Percentiles rank a stretch among this genome's conserved stretches.
Evolutionary conservation across 1,140 invertebrate species (phyloP).

Genomic region (Orius insidiosus): DNA sequence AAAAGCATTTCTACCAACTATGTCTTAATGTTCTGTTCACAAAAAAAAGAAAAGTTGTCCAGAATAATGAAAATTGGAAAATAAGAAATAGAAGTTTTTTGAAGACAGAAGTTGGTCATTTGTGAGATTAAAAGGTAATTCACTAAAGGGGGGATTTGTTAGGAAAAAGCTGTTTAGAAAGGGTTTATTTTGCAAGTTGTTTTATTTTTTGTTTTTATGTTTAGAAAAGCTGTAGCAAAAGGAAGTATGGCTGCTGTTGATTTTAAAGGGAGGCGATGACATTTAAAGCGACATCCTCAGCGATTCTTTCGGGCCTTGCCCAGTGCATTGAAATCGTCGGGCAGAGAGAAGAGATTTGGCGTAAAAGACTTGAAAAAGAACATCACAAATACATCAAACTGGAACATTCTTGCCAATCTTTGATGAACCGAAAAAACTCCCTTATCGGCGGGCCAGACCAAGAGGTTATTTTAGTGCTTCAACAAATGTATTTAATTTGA

Average conservation of each 20-base stretch:
- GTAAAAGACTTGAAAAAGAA: conserved; percentile 67
- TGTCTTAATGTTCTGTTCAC: no score
- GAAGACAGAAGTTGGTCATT: no score
- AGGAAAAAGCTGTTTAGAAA: conserved; percentile 6
- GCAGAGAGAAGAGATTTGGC: conserved; percentile 81
- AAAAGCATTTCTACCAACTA: no score
- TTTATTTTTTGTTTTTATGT: no score
- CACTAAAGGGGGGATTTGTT: conserved; percentile 1
- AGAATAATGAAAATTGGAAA: no score
- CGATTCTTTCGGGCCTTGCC: conserved; percentile 72
- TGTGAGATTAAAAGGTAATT: no score
- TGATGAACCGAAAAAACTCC: conserved; percentile 5
- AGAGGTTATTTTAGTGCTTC: no score
- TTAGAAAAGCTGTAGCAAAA: no score
- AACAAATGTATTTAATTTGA: conserved; percentile 5
- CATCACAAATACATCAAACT: conserved; percentile 53
- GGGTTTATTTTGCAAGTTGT: no score
- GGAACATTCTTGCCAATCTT: conserved; percentile 43
- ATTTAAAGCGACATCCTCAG: conserved; percentile 85
- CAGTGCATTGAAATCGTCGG: conserved; percentile 84
- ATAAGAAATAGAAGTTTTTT: no score
- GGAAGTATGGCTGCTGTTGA: conserved; percentile 32
- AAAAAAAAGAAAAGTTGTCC: no score
- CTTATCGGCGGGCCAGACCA: conserved; percentile 16
- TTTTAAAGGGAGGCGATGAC: conserved; percentile 92